A percentile compares a stretch with the other conserved stretches of the same genome.
Conservation (phyloP, 2,888 invertebrate genomes). For the Caenorhabditis imperialis region DNA sequence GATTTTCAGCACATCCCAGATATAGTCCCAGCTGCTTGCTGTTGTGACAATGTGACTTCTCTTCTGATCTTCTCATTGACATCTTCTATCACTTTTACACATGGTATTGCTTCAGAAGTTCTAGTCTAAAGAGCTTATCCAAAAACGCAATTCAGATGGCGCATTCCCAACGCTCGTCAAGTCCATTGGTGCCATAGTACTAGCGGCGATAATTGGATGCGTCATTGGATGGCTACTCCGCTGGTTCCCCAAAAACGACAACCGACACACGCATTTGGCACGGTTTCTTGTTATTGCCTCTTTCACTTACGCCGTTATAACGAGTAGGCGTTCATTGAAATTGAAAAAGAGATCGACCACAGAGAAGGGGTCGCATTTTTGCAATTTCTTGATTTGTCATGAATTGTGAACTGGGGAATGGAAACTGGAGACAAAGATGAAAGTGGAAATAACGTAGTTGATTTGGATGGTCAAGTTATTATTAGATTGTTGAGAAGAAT, state of each 20-base stretch:
- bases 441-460: no score
- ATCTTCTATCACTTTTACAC: slow-evolving; percentile 44
- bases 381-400: no score
- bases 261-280: slow-evolving; percentile 53
- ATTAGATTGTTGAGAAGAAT: no score
- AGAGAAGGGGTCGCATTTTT: no score
- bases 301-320: slow-evolving; percentile 49
- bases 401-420: no score
- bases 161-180: slow-evolving; percentile 36
- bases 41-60: slow-evolving; percentile 55
- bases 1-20: slow-evolving; percentile 54
- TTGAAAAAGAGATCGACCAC: no score
- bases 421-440: no score
- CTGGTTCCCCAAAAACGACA: slow-evolving; percentile 56
- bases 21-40: slow-evolving; percentile 50
- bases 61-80: slow-evolving; percentile 52
- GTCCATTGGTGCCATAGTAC: slow-evolving; percentile 45
- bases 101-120: no score
- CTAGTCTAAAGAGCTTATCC: neutral
- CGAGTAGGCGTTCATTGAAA: slow-evolving; percentile 20
- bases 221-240: slow-evolving; percentile 51
- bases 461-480: no score
- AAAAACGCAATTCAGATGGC: slow-evolving; percentile 27
- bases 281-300: slow-evolving; percentile 49
- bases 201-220: slow-evolving; percentile 50